These are phyloP conservation scores for Ictidomys tridecemlineatus DNA, from an alignment of 2,113 vertebrate species.

Conservation along the genomic window DNA sequence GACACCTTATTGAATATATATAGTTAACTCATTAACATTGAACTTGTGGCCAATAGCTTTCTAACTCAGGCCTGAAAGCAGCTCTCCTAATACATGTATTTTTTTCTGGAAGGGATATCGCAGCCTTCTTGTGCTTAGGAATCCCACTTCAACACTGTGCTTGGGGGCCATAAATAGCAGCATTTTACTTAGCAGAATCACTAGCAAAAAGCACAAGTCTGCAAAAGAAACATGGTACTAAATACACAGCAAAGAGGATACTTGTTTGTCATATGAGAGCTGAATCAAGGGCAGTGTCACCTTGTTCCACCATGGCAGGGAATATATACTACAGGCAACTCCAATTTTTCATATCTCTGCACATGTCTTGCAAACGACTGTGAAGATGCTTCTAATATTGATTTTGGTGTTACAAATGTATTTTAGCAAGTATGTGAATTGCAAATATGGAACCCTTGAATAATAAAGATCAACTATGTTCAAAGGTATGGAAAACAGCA, in stretches of 20 bases:
- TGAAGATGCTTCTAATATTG: not conserved
- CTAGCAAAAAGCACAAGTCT: not conserved
- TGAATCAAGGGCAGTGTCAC: not conserved
- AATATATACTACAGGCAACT: not conserved
- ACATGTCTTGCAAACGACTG: not conserved
- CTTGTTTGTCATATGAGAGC: not conserved
- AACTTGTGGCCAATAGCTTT: not conserved
- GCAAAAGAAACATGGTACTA: not conserved
- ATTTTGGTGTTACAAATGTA: constrained; percentile 10
- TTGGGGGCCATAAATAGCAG: not conserved
- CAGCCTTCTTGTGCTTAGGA: not conserved
- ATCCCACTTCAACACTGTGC: rapidly evolving
- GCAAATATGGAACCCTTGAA: not conserved
- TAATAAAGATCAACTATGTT: not conserved
- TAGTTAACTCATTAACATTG: not conserved
- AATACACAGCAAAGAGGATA: not conserved
- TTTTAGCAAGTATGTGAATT: not conserved
- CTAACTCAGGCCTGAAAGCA: not conserved
- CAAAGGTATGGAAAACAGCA: not conserved
- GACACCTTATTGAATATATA: not conserved
- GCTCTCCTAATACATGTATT: not conserved
- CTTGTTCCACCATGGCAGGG: not conserved
- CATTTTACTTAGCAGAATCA: not conserved
- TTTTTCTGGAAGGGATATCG: not conserved
- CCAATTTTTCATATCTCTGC: not conserved